These are phyloP conservation scores for Hipposideros armiger DNA, from an alignment of 2,113 vertebrate species.

Conservation along the genomic window DNA sequence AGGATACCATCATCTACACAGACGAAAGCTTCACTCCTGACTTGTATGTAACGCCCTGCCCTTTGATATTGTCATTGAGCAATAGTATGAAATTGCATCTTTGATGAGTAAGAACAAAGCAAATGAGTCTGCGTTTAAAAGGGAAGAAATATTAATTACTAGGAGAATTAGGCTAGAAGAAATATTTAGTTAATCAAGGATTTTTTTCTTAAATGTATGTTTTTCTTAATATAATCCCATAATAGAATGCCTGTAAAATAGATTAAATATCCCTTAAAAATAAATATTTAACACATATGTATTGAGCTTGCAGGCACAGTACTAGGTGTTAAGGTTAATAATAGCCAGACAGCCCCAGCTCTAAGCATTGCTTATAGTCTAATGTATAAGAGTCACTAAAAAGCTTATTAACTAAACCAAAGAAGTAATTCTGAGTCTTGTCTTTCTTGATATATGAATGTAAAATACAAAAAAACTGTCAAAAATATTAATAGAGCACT, in stretches of 20 bases:
- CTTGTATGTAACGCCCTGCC: constrained; percentile 89
- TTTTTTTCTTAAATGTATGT: constrained; percentile 4
- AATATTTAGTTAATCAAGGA: constrained; percentile 6
- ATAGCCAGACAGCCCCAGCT: background rate
- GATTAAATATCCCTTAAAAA: constrained; percentile 35
- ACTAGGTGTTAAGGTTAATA: background rate
- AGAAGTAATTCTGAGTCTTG: background rate
- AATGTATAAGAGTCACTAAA: background rate
- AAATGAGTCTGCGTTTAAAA: background rate
- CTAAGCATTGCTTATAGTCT: background rate
- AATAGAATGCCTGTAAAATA: background rate
- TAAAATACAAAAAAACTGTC: background rate
- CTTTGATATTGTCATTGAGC: background rate
- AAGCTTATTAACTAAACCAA: background rate
- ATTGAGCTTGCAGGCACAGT: background rate
- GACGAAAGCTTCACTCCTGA: constrained; percentile 97
- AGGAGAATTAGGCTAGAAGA: background rate
- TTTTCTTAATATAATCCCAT: constrained; percentile 35
- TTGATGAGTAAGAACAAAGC: constrained; percentile 34
- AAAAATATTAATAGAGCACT: background rate
- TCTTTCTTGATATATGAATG: constrained; percentile 24
- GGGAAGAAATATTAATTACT: background rate
- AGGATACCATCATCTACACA: constrained; percentile 94
- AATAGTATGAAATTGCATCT: background rate
- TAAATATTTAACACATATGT: constrained; percentile 21